Percentiles rank a stretch among this genome's conserved stretches.
phyloP scores from a whole-genome alignment of 2,888 invertebrate genomes.

The Eristalis pertinax region DNA sequence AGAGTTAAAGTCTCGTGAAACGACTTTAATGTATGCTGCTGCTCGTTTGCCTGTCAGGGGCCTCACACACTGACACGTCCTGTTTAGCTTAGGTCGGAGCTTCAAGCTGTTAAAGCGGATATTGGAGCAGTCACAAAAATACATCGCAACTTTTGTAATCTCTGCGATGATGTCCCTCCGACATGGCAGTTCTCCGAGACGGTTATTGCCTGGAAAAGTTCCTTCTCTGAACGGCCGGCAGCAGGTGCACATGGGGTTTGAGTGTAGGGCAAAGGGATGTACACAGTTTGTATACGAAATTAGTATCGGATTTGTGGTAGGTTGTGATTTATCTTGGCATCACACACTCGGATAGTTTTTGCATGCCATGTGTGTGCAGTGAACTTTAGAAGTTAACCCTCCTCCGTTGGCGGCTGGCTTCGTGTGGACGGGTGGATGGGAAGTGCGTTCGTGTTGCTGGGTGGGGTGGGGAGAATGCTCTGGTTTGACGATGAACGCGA shows the following conservation, averaged over 20 bases:
- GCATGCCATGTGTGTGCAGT: neutral
- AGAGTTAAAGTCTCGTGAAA: neutral
- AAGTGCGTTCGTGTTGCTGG: neutral
- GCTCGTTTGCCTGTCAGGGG: neutral
- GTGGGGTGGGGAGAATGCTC: neutral
- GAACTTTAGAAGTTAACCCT: neutral
- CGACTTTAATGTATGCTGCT: neutral
- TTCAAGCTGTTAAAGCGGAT: conserved; percentile 29
- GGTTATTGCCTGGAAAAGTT: neutral
- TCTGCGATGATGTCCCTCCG: neutral
- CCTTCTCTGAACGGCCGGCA: neutral
- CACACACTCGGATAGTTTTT: neutral
- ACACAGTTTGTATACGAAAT: neutral
- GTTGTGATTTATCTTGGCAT: neutral
- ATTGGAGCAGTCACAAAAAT: conserved; percentile 18
- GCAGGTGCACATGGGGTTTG: neutral
- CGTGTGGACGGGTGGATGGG: neutral
- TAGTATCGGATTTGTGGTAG: neutral
- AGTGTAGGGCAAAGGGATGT: neutral
- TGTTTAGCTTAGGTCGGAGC: neutral
- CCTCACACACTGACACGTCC: neutral
- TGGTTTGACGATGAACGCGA: neutral
- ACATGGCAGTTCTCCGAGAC: neutral
- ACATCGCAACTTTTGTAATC: conserved; percentile 25
- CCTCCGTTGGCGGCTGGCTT: neutral